Percentiles rank a stretch among this genome's conserved stretches.
Evolutionary conservation across 1,140 invertebrate species (phyloP).

Genomic region (Rhagoletis pomonella): DNA sequence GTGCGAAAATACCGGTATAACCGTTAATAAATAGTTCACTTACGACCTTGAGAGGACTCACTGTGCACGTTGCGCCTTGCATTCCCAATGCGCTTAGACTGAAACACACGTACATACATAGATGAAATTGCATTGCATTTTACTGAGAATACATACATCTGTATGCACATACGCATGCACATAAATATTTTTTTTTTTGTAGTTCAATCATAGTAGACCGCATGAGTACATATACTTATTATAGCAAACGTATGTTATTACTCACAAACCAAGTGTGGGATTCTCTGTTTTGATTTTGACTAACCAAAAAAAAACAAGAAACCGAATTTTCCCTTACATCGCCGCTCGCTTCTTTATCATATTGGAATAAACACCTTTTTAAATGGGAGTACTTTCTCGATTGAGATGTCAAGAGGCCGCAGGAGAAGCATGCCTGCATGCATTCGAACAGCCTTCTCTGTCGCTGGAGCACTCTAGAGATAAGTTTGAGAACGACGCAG

Average conservation of each 20-base stretch:
- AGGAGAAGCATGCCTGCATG: background rate
- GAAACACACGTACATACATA: background rate
- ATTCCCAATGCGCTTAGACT: no score
- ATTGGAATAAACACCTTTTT: constrained; percentile 18
- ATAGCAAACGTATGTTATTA: no score
- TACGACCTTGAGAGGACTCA: background rate
- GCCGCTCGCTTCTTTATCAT: background rate
- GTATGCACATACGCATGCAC: no score
- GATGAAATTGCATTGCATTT: background rate
- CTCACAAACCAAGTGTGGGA: background rate
- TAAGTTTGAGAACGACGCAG: constrained; percentile 16
- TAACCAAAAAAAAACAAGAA: background rate
- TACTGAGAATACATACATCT: background rate
- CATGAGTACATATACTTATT: no score
- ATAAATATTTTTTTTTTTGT: no score
- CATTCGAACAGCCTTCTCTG: constrained; percentile 3
- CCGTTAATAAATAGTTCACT: background rate
- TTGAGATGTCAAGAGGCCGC: constrained; percentile 47
- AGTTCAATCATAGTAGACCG: no score
- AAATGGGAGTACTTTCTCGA: constrained; percentile 1
- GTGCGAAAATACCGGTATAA: no score
- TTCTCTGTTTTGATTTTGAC: constrained; percentile 48
- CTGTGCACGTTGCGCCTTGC: background rate
- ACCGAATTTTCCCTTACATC: background rate
- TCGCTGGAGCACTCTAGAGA: constrained; percentile 15